These are phyloP conservation scores for Pan paniscus DNA, from an alignment of 2,113 vertebrate species.

Conservation along the genomic window DNA sequence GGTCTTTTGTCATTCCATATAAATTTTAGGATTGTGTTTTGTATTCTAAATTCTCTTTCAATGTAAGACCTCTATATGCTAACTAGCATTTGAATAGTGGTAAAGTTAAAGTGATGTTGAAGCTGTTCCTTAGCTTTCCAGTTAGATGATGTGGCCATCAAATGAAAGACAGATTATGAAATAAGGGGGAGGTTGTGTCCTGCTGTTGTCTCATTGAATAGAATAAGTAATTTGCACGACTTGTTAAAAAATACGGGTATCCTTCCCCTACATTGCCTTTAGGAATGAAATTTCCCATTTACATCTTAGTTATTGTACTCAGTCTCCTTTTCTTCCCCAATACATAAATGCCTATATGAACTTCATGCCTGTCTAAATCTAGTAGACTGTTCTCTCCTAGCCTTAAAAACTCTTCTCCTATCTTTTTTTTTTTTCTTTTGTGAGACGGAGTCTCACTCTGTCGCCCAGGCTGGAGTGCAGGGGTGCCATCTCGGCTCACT, in stretches of 20 bases:
- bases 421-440: no score
- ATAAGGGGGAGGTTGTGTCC: background rate
- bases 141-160: background rate
- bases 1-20: no score
- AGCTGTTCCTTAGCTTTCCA: background rate
- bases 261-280: background rate
- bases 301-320: background rate
- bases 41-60: background rate
- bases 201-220: background rate
- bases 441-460: accelerated
- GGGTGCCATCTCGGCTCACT: accelerated
- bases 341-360: background rate
- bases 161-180: background rate
- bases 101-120: background rate
- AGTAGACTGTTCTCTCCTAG: background rate
- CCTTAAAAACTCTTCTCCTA: background rate
- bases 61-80: background rate
- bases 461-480: no score
- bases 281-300: background rate
- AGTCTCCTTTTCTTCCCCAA: background rate
- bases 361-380: background rate
- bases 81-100: background rate
- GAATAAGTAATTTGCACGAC: background rate
- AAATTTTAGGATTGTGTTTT: no score
- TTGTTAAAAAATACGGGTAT: background rate